Percentiles rank a stretch among this genome's conserved stretches.
phyloP scores from a whole-genome alignment of 2,113 vertebrate genomes.

The Noturus placidus region DNA sequence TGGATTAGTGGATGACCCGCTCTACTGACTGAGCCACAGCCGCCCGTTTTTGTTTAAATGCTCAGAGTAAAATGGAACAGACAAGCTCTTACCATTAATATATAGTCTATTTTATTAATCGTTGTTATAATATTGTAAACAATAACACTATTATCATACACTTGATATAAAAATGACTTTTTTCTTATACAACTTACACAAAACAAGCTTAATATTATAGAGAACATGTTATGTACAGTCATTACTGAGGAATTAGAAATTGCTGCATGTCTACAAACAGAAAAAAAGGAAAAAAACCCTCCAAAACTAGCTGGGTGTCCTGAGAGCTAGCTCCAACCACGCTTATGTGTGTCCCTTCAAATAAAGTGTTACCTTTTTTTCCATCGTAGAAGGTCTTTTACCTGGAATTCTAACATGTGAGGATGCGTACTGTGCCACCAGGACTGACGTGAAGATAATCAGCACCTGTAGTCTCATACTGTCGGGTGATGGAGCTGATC shows the following conservation, averaged over 20 bases:
- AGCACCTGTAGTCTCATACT: constrained; percentile 62
- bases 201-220: background rate
- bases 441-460: constrained; percentile 59
- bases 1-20: too few relatives aligned
- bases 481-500: constrained; percentile 4
- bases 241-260: too few relatives aligned
- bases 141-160: background rate
- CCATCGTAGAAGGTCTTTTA: constrained; percentile 40
- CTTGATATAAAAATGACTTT: background rate
- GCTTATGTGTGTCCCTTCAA: background rate
- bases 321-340: background rate
- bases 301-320: background rate
- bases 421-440: constrained; percentile 56
- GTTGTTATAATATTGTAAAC: background rate
- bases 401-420: constrained; percentile 62
- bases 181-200: background rate
- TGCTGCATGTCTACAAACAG: background rate
- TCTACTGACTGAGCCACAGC: too few relatives aligned
- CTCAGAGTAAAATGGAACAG: background rate
- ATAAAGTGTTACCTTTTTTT: background rate
- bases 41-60: background rate
- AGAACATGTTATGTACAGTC: too few relatives aligned
- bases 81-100: background rate
- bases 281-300: background rate
- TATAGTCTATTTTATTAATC: background rate